Base-by-base conservation (phyloP, 2,113 vertebrate genomes). In the Oenanthe oenanthe region DNA sequence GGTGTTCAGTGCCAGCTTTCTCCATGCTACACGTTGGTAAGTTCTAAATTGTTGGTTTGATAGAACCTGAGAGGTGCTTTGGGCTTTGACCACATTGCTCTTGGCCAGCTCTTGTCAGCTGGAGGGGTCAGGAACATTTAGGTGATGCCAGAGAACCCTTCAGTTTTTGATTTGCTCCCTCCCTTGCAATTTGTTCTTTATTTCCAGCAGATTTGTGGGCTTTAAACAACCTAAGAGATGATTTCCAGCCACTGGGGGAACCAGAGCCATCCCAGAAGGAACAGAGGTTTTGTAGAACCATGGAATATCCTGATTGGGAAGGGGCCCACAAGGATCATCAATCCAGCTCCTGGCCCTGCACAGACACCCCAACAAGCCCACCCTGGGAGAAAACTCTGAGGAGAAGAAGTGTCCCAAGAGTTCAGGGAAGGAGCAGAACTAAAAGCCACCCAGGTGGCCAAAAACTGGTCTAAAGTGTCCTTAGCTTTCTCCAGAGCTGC, bases 1-100 rank as follows among this genome's bases (percentile, higher is more conserved):
- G 7, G 51, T 17, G 24, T 80, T 83, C n/a, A 57, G n/a, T 15
- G 28, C 17, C 40, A 73, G 73, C 12, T 40, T 40, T 38, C 12
- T 83, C 45, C 3, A 0, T 0, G 2, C 22, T 42, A 34, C 26
- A 10, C 0, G 0, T 16, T 8, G 20, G 73, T 84, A 81, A 94
- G 71, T 90, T 82, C 61, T 67, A 47, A 34, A 1, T 2, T 56
- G 11, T 48, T 76, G 45, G 12, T 40, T 65, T 85, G 36, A 8
- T 48, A 32, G 36, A 75, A 82, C 45, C 28, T 45, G 26, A 25
- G 62, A 53, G 10, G 8, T 65, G 29, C 19, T 79, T 71, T 87
- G 38, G 20, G 40, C 31, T 53, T 29, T 34, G 34, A 70, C 21
- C 38, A 47, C 29, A 10, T 47, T 56, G 34, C 29, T 67, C 34